A percentile compares a stretch with the other conserved stretches of the same genome.
Evolutionary conservation across 2,888 invertebrate species (phyloP).

Genomic region (Ormyrus pomaceus): DNA sequence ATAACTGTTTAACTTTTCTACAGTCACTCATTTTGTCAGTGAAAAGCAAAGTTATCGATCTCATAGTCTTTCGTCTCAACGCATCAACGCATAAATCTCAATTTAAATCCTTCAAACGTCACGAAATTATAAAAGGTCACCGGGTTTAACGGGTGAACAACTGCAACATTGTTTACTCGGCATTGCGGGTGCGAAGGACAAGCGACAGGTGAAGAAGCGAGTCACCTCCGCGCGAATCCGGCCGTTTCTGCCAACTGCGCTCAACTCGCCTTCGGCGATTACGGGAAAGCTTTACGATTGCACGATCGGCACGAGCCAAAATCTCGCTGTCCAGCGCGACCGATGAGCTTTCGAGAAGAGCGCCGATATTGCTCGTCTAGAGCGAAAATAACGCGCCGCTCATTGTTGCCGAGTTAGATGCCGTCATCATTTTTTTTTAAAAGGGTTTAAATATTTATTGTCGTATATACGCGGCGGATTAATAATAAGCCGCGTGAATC

Average conservation of each 20-base stretch:
- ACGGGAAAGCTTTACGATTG: slow-evolving; percentile 39
- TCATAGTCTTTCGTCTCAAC: too few species aligned
- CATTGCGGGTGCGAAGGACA: neutral
- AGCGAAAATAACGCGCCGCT: too few species aligned
- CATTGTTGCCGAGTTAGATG: neutral
- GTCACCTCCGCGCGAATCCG: neutral
- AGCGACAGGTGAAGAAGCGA: slow-evolving; percentile 13
- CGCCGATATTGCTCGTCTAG: too few species aligned
- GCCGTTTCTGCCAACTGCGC: slow-evolving; percentile 62
- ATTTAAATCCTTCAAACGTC: too few species aligned
- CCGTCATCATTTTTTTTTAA: neutral
- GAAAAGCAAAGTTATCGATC: too few species aligned
- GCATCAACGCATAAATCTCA: too few species aligned
- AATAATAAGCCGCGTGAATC: slow-evolving; percentile 3
- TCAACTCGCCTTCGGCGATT: slow-evolving; percentile 19
- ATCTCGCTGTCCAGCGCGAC: neutral
- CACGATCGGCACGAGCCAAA: slow-evolving; percentile 54
- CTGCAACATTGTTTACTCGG: too few species aligned
- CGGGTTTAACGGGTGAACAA: too few species aligned
- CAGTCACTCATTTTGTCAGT: too few species aligned
- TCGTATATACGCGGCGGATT: neutral
- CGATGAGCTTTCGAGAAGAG: too few species aligned
- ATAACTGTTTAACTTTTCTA: too few species aligned
- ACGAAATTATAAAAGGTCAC: too few species aligned
- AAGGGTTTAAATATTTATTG: neutral